A percentile compares a stretch with the other conserved stretches of the same genome.
These are phyloP conservation scores for Eleginops maclovinus DNA, from an alignment of 2,113 vertebrate genomes.

Conservation along the genomic window DNA sequence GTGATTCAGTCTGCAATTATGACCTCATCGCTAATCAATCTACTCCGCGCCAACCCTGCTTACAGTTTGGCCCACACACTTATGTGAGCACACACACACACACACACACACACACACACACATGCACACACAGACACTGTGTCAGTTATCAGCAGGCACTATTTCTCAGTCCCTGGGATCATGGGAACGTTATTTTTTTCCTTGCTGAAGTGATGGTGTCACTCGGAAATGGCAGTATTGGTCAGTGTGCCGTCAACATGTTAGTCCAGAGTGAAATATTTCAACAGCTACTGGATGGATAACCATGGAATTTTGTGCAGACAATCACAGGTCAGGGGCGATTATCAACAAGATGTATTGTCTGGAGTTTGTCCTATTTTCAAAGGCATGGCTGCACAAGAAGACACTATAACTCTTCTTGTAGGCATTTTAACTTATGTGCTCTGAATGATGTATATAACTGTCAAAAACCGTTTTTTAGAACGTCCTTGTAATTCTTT, in stretches of 20 bases:
- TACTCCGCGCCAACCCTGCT: slow-evolving; percentile 41
- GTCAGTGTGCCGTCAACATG: neutral
- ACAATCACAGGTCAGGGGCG: neutral
- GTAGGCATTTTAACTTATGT: neutral
- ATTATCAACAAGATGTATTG: slow-evolving; percentile 8
- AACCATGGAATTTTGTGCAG: neutral
- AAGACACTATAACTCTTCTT: neutral
- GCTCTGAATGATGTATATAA: neutral
- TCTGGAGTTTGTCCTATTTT: slow-evolving; percentile 9
- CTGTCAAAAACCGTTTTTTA: neutral
- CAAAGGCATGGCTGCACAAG: neutral
- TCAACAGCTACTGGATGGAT: slow-evolving; percentile 19
- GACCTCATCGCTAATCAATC: slow-evolving; percentile 83
- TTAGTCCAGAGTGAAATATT: slow-evolving; percentile 20
- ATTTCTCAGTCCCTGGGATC: slow-evolving; percentile 46
- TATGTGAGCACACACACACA: no score
- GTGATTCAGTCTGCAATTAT: slow-evolving; percentile 83
- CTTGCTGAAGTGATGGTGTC: slow-evolving; percentile 14
- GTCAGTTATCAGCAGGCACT: slow-evolving; percentile 48
- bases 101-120: neutral
- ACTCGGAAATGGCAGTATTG: slow-evolving; percentile 22
- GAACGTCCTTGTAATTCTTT: neutral
- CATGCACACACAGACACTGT: neutral
- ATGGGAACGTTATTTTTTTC: slow-evolving; percentile 67
- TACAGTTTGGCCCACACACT: slow-evolving; percentile 42